Evolutionary conservation across 2,797 vertebrate genomes (phyloP), one percentile per base, ranked within the genome.

Genomic region (Argentina silus): DNA sequence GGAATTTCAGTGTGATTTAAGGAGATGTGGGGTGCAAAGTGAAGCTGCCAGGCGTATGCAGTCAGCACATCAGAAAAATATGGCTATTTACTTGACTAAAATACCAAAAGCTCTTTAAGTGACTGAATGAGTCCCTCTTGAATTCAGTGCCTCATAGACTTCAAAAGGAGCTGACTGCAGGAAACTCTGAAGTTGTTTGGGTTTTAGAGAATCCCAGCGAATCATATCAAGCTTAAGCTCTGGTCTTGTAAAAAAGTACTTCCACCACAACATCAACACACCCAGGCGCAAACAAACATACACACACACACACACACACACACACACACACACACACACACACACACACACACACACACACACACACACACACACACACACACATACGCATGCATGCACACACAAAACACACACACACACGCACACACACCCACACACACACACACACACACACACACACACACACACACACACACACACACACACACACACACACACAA

Each of bases 351-450:
- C 63, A 47, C 21, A 27, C 57, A 27, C 21, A 60, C 57, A 27
- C 57, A 57, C n/a, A 57, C 55, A 57, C 55, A 57, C 27, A 42
- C 62, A 65, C 62, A 65, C 62, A 65, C 23, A 42, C 62, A 42
- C 62, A 43, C 62, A 6, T 11, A 51, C 10, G 15, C 50, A 11
- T n/a, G n/a, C n/a, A n/a, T n/a, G n/a, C n/a, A n/a, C n/a, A n/a
- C n/a, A n/a, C n/a, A n/a, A n/a, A n/a, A 57, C 55, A 57, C 55
- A 57, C 55, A 17, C 55, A 23, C 48, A 71, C 23, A 3, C 61
- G 11, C 9, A 72, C 48, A 27, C 50, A 65, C 10, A 45, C 42
- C 4, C 42, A 12, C 2, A n/a, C n/a, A n/a, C n/a, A n/a, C n/a
- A n/a, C n/a, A n/a, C n/a, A n/a, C n/a, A n/a, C n/a, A n/a, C n/a